Conservation (phyloP, 2,113 vertebrate species). For the Ahaetulla prasina region DNA sequence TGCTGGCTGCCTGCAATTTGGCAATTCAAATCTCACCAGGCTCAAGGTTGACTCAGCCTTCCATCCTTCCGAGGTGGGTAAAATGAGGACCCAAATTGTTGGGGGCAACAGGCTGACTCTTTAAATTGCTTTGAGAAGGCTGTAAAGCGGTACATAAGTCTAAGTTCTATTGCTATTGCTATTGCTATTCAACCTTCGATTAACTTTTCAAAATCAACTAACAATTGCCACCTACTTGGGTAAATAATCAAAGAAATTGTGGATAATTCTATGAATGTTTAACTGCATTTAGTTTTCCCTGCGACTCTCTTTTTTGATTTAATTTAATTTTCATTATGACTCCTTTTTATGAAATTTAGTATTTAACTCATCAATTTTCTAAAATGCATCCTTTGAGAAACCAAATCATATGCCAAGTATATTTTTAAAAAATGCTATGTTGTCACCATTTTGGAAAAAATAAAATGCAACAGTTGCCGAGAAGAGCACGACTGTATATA, state of each 20-base stretch:
- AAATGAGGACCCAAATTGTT: too few species aligned
- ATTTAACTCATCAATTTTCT: not conserved
- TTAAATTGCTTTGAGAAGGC: too few species aligned
- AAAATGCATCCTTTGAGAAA: not conserved
- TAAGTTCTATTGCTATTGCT: too few species aligned
- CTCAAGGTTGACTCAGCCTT: too few species aligned
- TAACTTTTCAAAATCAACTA: not conserved
- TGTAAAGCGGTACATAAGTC: too few species aligned
- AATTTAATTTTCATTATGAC: not conserved
- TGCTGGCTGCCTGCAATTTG: too few species aligned
- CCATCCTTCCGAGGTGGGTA: too few species aligned
- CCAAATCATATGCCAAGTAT: not conserved
- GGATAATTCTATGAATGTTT: not conserved
- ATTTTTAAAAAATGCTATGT: not conserved
- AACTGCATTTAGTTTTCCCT: not conserved
- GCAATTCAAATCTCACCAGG: too few species aligned
- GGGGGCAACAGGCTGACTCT: too few species aligned
- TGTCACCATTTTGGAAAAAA: not conserved
- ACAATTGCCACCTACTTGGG: not conserved
- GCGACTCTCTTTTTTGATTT: not conserved
- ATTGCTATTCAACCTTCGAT: not conserved
- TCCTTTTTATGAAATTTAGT: not conserved
- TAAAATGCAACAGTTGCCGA: not conserved
- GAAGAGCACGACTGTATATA: not conserved
- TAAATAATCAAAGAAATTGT: not conserved